Conservation (phyloP, 2,888 invertebrate genomes). For the Aleiodes leptofemur region DNA sequence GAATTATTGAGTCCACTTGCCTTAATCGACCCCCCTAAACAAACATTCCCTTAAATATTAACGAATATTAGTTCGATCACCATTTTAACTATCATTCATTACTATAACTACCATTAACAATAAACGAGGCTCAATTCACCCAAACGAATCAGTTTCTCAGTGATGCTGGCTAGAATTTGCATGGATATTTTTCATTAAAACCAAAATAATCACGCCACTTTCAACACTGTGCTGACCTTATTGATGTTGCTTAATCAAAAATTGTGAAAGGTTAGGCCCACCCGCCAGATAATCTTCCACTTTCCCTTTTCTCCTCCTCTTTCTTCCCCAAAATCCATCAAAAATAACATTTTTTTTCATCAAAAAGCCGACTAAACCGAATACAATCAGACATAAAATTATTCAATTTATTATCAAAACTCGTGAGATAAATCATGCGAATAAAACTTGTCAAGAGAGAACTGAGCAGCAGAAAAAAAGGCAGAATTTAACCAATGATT, state of each 20-base stretch:
- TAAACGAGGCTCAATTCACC: no score
- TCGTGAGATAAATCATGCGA: constrained; percentile 7
- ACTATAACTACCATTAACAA: no score
- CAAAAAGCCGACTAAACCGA: constrained; percentile 2
- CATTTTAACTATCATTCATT: no score
- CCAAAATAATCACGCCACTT: constrained; percentile 23
- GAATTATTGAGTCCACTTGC: no score
- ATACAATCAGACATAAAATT: constrained; percentile 5
- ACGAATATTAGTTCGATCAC: no score
- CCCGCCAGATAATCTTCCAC: constrained; percentile 51
- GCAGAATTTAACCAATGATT: neutral
- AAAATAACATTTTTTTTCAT: constrained; percentile 26
- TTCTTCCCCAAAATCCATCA: constrained; percentile 6
- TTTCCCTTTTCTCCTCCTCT: neutral
- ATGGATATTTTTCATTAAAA: no score
- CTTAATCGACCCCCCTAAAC: no score
- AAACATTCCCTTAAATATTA: no score
- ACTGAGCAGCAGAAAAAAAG: neutral
- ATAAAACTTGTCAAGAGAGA: neutral
- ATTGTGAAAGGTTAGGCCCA: constrained; percentile 69
- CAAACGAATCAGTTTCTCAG: no score
- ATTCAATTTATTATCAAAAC: constrained; percentile 14
- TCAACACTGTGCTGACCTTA: constrained; percentile 70
- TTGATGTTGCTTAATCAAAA: constrained; percentile 69
- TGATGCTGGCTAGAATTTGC: no score